Percentiles rank a stretch among this genome's conserved stretches.
Conservation (phyloP, 1,140 invertebrate genomes). For the Melipona quadrifasciata region DNA sequence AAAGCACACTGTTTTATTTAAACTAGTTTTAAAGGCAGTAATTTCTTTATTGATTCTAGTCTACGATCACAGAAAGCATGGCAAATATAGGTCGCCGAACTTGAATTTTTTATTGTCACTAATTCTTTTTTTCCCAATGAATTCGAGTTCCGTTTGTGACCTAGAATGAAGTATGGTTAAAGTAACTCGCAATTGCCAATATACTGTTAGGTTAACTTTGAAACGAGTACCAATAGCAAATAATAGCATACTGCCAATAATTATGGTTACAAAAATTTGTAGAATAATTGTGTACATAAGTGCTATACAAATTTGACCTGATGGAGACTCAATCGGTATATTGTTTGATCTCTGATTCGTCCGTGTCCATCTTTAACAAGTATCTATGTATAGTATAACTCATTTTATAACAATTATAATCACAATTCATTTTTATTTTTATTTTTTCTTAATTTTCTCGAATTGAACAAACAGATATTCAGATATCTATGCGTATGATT, state of each 20-base stretch:
- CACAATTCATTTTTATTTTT: not conserved
- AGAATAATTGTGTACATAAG: slow-evolving; percentile 52
- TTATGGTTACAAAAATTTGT: slow-evolving; percentile 31
- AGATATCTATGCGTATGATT: not conserved
- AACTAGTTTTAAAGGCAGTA: slow-evolving; percentile 54
- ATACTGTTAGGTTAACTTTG: slow-evolving; percentile 34
- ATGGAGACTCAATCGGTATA: slow-evolving; percentile 34
- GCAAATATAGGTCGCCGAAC: not conserved
- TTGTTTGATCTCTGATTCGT: slow-evolving; percentile 53
- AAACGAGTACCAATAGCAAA: slow-evolving; percentile 28
- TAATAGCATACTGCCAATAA: slow-evolving; percentile 46
- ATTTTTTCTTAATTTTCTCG: not conserved
- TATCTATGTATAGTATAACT: not conserved
- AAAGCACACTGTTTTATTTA: slow-evolving; percentile 35
- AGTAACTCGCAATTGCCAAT: slow-evolving; percentile 11
- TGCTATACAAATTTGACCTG: slow-evolving; percentile 46
- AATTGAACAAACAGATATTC: not conserved
- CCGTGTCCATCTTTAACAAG: slow-evolving; percentile 46
- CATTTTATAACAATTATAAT: no score
- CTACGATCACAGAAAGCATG: slow-evolving; percentile 53
- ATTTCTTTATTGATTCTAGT: slow-evolving; percentile 66
- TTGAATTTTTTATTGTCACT: not conserved
- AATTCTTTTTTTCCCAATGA: not conserved
- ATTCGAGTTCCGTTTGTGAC: not conserved
- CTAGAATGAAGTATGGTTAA: slow-evolving; percentile 17